Evolutionary conservation across 2,113 vertebrate species (phyloP), one percentile per base, ranked within the genome.

Genomic region (Tor tambroides): DNA sequence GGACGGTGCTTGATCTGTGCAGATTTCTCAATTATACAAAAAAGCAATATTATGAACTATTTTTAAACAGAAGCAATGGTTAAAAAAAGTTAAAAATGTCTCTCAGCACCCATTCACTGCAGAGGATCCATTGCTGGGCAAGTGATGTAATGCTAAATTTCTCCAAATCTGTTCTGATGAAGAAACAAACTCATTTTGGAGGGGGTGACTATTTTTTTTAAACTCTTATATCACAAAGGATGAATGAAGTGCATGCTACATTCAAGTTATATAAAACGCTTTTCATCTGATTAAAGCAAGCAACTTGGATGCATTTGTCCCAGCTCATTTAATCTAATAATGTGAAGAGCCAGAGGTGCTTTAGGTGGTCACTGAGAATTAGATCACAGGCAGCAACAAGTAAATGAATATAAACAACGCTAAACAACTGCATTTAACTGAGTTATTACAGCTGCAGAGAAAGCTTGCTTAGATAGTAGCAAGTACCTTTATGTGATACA

Each of bases 321-420:
- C 75, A 10, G 77, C 75, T 78, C 43, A 41, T 51, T 43, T 56
- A 32, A 35, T 59, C 12, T 32, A 59, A 80, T 80, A 35, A 59
- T 21, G 51, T 56, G 76, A 56, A 79, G 76, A 30, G 75, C 43
- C 38, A 43, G 71, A 76, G 74, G n/a, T 76, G 74, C n/a, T 76
- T 72, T 6, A n/a, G 69, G 11, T n/a, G 21, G 0, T 43, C 71
- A 6, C 28, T 28, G 14, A 51, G 43, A 77, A 77, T 77, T 49
- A 7, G 41, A 49, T 77, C 49, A 77, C 46, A 28, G 41, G 43
- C 41, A 43, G 41, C 41, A 43, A 43, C 41, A 43, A 43, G 5
- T 41, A n/a, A 35, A 74, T 41, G 4, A 74, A 74, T 72, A 41
- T 38, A 72, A 72, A 26, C 59, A 63, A 30, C n/a, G 12, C 65